Evolutionary conservation across 2,797 vertebrate species (phyloP), one percentile per base, ranked within the genome.

Genomic region (Epinephelus malabaricus): DNA sequence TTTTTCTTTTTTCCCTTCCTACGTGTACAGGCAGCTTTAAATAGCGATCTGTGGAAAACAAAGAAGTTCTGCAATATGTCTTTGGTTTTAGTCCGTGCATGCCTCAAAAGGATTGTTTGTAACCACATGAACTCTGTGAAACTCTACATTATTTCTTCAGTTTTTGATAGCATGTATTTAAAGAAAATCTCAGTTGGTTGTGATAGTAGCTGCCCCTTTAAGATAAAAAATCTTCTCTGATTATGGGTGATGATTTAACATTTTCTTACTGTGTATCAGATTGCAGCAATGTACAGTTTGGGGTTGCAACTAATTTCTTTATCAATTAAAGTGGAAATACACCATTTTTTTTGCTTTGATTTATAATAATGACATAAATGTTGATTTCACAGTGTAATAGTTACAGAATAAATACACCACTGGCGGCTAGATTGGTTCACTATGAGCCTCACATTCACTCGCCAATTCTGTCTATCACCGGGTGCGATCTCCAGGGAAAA

Each of bases 61-160:
- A 63, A 69, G 19, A 59, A 13, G n/a, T 58, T 67, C 45, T 67
- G 19, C 21, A 69, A 18, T 54, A 40, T 66, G 54, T 73, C 11
- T 61, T 56, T 61, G 2, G 38, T 69, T 88, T 53, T 27, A 64
- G 49, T 64, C 43, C 43, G 13, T 56, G 13, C 63, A 50, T 51
- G 38, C 38, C 27, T 51, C 40, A 30, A 59, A 71, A 43, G 70
- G 63, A 79, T 38, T 17, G 1, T 51, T 63, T 56, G 17, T 17
- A 54, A 40, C 55, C 15, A 27, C 38, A 55, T 72, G 23, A 18
- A 34, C 14, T 19, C 58, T 58, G 17, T 53, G 2, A 69, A 59
- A 49, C 21, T 50, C 6, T 11, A 23, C 21, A 19, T 65, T n/a
- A 47, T 11, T 53, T 38, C 13, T 43, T 54, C n/a, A 18, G 2